Evolutionary conservation across 2,797 vertebrate genomes (phyloP), one percentile per base, ranked within the genome.

Genomic region (Peromyscus attwateri): DNA sequence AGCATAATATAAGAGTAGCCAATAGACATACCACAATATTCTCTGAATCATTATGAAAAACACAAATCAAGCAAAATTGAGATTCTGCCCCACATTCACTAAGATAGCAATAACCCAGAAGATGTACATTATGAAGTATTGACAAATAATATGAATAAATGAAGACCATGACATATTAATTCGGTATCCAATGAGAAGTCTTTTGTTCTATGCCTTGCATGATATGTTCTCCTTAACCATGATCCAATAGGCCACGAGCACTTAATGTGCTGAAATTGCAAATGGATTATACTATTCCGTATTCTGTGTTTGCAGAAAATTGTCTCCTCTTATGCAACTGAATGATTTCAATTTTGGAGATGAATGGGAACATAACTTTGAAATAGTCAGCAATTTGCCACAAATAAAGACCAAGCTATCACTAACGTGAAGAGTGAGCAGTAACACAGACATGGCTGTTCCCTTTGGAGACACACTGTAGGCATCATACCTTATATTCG

Each of bases 221-320:
- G 17, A 29, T 29, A 57, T 55, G 2, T 31, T 66, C 37, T 4
- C 13, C 21, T 68, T 31, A 31, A 80, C 25, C 21, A 5, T 66
- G 40, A 88, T 75, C 27, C 57, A 52, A 85, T 89, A 9, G 3
- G 16, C 31, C 10, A 84, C 90, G 27, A n/a, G 2, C 2, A 55
- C 90, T 79, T 75, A 73, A 73, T 64, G 27, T 8, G 79, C 5
- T 43, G 34, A 81, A 77, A 55, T 76, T 71, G 3, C 1, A 64
- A 9, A 62, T 77, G 8, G 8, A 8, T 46, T 89, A 88, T 76
- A 57, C 23, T 87, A 66, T 62, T 95, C 49, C 81, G 57, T 49
- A 57, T 77, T 88, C 66, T 77, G 16, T 55, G 0, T 2, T 95
- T 90, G 3, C 21, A 94, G 43, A 90, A 96, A 92, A 84, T 21